Percentiles rank a stretch among this genome's conserved stretches.
Conservation (phyloP, 2,888 invertebrate genomes). For the Rugalucina vietnamica region DNA sequence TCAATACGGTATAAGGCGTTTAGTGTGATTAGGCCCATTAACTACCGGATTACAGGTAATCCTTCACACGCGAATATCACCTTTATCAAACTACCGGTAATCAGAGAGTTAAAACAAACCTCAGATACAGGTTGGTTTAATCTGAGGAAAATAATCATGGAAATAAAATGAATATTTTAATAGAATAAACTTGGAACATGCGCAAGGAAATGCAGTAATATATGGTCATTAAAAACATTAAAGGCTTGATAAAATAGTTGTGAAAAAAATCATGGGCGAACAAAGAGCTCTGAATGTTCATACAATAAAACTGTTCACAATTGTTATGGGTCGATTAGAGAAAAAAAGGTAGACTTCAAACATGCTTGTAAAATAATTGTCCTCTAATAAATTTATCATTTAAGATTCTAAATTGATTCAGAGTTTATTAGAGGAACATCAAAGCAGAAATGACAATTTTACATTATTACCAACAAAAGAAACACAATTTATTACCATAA, state of each 20-base stretch:
- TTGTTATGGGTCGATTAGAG: no score
- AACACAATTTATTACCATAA: background rate
- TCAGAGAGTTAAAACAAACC: background rate
- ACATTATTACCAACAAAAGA: background rate
- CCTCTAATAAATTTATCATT: background rate
- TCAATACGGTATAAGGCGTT: conserved; percentile 7
- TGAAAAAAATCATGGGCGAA: no score
- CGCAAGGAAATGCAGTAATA: background rate
- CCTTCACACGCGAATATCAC: background rate
- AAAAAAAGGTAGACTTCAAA: background rate
- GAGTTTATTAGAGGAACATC: background rate
- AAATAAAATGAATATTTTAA: background rate
- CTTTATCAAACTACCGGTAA: background rate
- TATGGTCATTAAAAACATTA: no score
- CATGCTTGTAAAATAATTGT: background rate
- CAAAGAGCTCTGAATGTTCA: no score
- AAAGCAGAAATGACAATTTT: conserved; percentile 1
- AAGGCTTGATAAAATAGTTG: no score
- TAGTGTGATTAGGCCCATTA: conserved; percentile 14
- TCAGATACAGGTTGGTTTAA: background rate
- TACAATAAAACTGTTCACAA: no score
- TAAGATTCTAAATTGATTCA: background rate
- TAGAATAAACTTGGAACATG: background rate
- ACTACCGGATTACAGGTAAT: background rate
- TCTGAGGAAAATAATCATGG: background rate